A percentile compares a stretch with the other conserved stretches of the same genome.
Evolutionary conservation across 2,888 invertebrate genomes (phyloP).

Genomic region (Nipponacmea schrenckii): DNA sequence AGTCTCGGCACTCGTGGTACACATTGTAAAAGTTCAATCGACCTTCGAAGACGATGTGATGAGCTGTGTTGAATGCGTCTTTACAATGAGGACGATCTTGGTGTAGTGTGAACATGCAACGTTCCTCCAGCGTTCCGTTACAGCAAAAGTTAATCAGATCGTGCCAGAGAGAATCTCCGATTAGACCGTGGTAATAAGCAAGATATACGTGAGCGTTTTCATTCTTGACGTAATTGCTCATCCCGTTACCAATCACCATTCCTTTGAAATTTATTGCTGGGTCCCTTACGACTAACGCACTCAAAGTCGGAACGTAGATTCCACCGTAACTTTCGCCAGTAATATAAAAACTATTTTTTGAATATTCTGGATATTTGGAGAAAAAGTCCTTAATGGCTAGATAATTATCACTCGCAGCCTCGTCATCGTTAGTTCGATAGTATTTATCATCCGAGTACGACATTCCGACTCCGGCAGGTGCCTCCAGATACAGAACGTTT

Average conservation of each 20-base stretch:
- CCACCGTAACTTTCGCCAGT: constrained; percentile 71
- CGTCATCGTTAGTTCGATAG: constrained; percentile 66
- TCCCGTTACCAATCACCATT: constrained; percentile 70
- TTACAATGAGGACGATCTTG: not conserved
- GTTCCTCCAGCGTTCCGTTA: not conserved
- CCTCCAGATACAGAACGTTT: constrained; percentile 70
- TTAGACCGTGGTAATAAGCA: constrained; percentile 67
- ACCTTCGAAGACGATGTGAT: not conserved
- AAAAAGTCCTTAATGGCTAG: constrained; percentile 70
- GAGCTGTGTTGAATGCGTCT: not conserved
- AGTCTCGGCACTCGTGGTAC: not conserved
- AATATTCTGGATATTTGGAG: constrained; percentile 67
- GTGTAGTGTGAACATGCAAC: not conserved
- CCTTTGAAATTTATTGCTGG: constrained; percentile 64
- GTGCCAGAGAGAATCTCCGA: constrained; percentile 45
- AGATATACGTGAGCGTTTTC: constrained; percentile 65
- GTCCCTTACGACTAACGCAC: constrained; percentile 64
- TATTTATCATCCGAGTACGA: constrained; percentile 69
- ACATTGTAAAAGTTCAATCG: not conserved
- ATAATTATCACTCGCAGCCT: constrained; percentile 69
- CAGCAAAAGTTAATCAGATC: constrained; percentile 49
- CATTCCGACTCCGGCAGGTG: constrained; percentile 71
- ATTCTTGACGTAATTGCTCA: constrained; percentile 61
- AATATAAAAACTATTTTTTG: constrained; percentile 68
- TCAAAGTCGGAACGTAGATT: constrained; percentile 70